phyloP scores from a whole-genome alignment of 2,888 invertebrate species.

The Drosophila falleni region DNA sequence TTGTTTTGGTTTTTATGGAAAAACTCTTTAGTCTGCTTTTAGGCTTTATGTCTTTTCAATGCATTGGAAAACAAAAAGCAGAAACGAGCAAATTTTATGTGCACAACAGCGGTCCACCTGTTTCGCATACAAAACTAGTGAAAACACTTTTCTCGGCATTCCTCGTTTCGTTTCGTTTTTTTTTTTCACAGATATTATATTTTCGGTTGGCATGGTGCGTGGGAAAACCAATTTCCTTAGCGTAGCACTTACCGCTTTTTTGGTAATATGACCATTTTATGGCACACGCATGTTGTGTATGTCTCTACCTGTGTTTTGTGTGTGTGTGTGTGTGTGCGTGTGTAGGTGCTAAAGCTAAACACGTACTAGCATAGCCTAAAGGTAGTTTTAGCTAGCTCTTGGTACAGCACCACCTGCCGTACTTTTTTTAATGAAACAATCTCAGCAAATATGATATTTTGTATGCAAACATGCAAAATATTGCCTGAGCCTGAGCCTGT shows the following conservation, averaged over 20 bases:
- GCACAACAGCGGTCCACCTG: conserved; percentile 67
- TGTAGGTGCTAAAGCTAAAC: conserved; percentile 77
- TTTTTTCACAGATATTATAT: conserved; percentile 54
- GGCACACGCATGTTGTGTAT: conserved; percentile 70
- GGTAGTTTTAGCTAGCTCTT: conserved; percentile 44
- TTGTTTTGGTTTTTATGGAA: conserved; percentile 41
- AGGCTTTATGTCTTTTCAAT: conserved; percentile 71
- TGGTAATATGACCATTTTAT: conserved; percentile 77
- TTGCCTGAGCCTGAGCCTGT: conserved; percentile 46
- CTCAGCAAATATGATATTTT: conserved; percentile 80
- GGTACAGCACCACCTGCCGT: conserved; percentile 20
- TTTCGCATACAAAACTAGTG: conserved; percentile 73
- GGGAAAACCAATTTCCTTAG: conserved; percentile 76
- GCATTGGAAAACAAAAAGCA: conserved; percentile 38
- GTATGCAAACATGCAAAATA: conserved; percentile 82
- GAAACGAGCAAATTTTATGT: conserved; percentile 66
- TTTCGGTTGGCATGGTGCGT: conserved; percentile 66
- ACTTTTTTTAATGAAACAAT: conserved; percentile 80
- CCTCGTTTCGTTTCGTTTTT: conserved; percentile 8
- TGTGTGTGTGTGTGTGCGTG: conserved; percentile 23
- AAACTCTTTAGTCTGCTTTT: conserved; percentile 52
- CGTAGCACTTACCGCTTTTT: conserved; percentile 54
- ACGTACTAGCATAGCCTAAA: conserved; percentile 66
- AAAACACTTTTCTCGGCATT: conserved; percentile 37
- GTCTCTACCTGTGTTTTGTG: conserved; percentile 15